Evolutionary conservation across 2,888 invertebrate species (phyloP).

Genomic region (Chloroclysta siterata): DNA sequence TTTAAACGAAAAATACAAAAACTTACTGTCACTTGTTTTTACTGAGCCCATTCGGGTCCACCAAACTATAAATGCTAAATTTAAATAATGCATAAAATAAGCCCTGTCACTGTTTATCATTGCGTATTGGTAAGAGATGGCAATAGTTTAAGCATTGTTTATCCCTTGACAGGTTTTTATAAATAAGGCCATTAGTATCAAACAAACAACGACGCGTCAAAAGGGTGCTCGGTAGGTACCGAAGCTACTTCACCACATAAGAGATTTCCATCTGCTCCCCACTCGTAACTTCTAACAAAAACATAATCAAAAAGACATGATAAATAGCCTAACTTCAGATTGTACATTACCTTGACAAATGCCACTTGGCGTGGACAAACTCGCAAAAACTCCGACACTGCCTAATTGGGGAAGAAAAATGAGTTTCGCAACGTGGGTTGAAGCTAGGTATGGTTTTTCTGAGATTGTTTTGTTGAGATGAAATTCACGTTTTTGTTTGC

Average conservation of each 20-base stretch:
- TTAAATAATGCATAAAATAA: too few species aligned
- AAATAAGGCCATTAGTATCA: too few species aligned
- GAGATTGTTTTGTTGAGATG: conserved; percentile 20
- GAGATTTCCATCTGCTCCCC: conserved; percentile 4
- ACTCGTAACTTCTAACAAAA: conserved; percentile 33
- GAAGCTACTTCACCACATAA: too few species aligned
- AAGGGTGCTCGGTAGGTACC: too few species aligned
- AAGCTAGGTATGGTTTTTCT: conserved; percentile 19
- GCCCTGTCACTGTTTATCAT: too few species aligned
- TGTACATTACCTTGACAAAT: conserved; percentile 38
- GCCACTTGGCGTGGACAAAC: conserved; percentile 32
- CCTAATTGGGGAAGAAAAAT: conserved; percentile 37
- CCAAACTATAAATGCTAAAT: not conserved
- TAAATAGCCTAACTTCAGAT: conserved; percentile 43
- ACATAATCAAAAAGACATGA: conserved; percentile 43
- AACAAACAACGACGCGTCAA: too few species aligned
- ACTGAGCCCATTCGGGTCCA: too few species aligned
- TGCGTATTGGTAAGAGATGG: too few species aligned
- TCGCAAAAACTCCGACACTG: conserved; percentile 33
- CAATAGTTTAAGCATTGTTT: too few species aligned
- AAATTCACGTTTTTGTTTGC: conserved; percentile 10
- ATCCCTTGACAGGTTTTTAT: too few species aligned
- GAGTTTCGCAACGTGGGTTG: conserved; percentile 27
- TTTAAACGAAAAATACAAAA: too few species aligned
- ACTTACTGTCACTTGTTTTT: too few species aligned